phyloP scores from a whole-genome alignment of 2,797 vertebrate species.

The Morus bassanus region DNA sequence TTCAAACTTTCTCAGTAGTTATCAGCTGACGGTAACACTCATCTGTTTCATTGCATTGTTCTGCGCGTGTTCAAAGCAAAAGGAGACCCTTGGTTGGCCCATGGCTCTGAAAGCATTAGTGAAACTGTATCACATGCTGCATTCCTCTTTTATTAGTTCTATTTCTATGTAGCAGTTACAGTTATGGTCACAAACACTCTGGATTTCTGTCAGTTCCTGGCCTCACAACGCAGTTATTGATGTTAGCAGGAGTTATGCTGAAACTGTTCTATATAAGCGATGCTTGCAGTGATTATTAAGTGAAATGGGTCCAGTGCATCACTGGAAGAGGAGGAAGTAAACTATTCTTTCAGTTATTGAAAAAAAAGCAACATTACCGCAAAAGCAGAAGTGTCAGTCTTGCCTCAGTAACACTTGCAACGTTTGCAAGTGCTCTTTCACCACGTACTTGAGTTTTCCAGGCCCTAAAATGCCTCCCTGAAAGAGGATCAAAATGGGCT shows the following conservation, averaged over 20 bases:
- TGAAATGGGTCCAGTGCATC: not conserved
- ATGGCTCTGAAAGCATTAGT: not conserved
- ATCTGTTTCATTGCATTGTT: not conserved
- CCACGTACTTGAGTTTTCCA: not conserved
- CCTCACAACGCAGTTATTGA: not conserved
- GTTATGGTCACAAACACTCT: not conserved
- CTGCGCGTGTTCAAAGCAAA: not conserved
- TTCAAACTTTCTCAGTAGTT: not conserved
- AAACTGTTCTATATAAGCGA: not conserved
- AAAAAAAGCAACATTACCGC: not conserved
- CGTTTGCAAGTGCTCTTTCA: not conserved
- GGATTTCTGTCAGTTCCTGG: not conserved
- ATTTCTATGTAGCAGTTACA: not conserved
- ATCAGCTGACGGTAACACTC: not conserved
- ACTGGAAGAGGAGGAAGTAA: not conserved
- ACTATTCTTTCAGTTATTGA: not conserved
- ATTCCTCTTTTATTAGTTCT: not conserved
- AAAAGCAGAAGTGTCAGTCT: not conserved
- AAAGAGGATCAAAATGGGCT: not conserved
- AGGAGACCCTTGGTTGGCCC: not conserved
- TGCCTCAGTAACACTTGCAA: not conserved
- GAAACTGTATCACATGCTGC: not conserved
- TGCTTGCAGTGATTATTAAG: not conserved
- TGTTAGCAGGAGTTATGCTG: not conserved
- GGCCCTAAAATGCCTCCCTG: not conserved